Evolutionary conservation across 2,797 vertebrate species (phyloP).

Genomic region (Pangasius krempfi): DNA sequence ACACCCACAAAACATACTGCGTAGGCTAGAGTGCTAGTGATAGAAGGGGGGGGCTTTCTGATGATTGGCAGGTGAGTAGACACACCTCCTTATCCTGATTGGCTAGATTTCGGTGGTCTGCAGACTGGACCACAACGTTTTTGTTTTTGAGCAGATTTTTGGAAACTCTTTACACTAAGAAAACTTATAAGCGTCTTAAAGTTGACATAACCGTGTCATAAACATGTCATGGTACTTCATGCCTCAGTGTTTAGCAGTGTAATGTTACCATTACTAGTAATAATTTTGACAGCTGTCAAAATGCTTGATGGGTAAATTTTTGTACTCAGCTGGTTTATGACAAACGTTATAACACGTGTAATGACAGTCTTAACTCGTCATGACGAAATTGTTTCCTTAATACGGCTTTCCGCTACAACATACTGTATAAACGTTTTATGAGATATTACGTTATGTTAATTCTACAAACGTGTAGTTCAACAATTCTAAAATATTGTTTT

Average conservation of each 20-base stretch:
- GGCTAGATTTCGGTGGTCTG: neutral
- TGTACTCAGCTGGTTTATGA: neutral
- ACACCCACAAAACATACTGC: neutral
- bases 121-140: neutral
- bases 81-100: neutral
- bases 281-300: neutral
- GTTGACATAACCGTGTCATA: neutral
- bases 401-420: no score
- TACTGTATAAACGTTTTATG: no score
- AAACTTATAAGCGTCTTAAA: neutral
- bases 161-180: neutral
- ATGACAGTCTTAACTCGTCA: no score
- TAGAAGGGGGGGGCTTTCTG: neutral
- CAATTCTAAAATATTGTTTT: no score
- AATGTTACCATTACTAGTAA: neutral
- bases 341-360: no score
- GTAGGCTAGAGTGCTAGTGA: no score
- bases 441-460: no score
- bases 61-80: neutral
- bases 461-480: no score
- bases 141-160: neutral
- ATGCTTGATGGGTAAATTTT: neutral
- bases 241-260: neutral
- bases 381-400: no score
- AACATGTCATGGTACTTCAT: neutral